Evolutionary conservation across 2,113 vertebrate species (phyloP).

Genomic region (Proterorhinus semilunaris): DNA sequence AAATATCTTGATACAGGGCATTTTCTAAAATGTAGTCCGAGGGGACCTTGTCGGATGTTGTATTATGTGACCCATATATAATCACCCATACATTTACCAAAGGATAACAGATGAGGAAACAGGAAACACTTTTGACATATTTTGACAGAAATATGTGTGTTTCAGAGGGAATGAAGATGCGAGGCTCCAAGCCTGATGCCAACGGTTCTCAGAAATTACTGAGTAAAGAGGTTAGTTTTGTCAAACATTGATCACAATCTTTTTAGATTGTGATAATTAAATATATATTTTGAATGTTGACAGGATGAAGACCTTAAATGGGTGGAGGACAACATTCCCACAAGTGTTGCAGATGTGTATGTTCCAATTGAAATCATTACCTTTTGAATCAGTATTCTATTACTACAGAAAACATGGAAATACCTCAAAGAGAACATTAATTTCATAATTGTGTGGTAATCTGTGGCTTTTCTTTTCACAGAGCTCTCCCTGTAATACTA

Average conservation of each 20-base stretch:
- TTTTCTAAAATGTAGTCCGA: neutral
- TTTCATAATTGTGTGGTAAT: neutral
- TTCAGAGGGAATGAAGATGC: constrained; percentile 96
- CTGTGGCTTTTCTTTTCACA: constrained; percentile 30
- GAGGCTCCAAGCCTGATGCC: constrained; percentile 87
- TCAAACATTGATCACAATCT: neutral
- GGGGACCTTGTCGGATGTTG: neutral
- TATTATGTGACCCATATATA: neutral
- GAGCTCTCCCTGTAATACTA: constrained; percentile 75
- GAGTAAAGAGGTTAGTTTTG: constrained; percentile 81
- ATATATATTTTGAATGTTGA: neutral
- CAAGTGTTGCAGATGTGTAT: constrained; percentile 76
- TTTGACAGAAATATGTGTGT: neutral
- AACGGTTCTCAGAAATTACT: constrained; percentile 86
- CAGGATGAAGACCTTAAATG: constrained; percentile 78
- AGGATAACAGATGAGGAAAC: constrained; percentile 7
- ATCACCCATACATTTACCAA: neutral
- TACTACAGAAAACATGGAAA: no score
- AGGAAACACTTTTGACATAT: neutral
- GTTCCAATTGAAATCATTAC: constrained; percentile 27
- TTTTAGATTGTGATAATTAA: neutral
- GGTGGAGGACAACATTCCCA: constrained; percentile 78
- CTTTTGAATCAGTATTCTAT: no score
- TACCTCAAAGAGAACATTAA: no score
- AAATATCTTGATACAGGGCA: constrained; percentile 9